Base-by-base conservation (phyloP, 2,113 vertebrate genomes). In the Rhinolophus ferrumequinum region DNA sequence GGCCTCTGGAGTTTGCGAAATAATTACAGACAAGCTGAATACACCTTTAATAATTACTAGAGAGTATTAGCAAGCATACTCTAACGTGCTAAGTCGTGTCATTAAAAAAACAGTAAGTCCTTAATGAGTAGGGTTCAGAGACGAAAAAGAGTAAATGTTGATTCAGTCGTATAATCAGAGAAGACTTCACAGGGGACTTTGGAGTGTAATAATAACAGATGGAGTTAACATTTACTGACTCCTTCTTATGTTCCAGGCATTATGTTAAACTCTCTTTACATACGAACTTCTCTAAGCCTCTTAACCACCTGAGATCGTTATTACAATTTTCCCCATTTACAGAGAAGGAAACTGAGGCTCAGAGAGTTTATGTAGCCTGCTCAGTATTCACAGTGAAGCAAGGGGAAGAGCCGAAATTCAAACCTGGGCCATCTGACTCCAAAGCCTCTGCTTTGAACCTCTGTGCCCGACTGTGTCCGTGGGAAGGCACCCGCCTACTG, bases 31-130 rank as follows among this genome's bases (percentile, higher is more conserved):
- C 67, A 56, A 95, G 41, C 30, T 38, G 64, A 87, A 75, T 33
- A 60, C 4, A 66, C 13, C 52, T 92, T 66, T 38, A 52, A 30
- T 47, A 75, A 88, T 93, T 73, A 54, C 66, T 83, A 70, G 95
- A 89, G 38, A 94, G 35, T 44, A 56, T 70, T 41, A 72, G 33
- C 47, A 47, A 82, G 62, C n/a, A 58, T 75, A 28, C 19, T 67
- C 30, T 67, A 30, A 22, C 88, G 35, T 16, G 50, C 33, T 58
- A 64, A 72, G 13, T n/a, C 44, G 8, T 67, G 12, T 35, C 41
- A 56, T 90, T 88, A 50, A 81, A 64, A 50, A 79, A 47, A 93
- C 5, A 72, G 15, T 44, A 85, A 88, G 22, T 47, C 3, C 24
- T 93, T 90, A 41, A 26, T 66, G n/a, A 83, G 52, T 16, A 66